A percentile compares a stretch with the other conserved stretches of the same genome.
Conservation (phyloP, 2,797 vertebrate species). For the Pseudochromis fuscus region DNA sequence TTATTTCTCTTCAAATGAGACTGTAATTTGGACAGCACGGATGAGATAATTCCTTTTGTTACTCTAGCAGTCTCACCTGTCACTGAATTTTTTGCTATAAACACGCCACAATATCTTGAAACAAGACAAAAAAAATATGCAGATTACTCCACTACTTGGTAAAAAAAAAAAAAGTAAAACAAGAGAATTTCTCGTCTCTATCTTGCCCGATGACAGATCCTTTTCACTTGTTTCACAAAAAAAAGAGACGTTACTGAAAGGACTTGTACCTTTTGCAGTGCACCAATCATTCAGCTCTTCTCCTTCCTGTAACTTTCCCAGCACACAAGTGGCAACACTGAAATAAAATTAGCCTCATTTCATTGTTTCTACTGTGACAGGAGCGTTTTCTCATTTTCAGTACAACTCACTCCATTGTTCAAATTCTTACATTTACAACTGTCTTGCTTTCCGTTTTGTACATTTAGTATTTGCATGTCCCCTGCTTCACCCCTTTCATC, state of each 20-base stretch:
- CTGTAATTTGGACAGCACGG: conserved; percentile 39
- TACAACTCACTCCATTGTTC: conserved; percentile 66
- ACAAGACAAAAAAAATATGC: conserved; percentile 40
- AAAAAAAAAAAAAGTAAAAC: conserved; percentile 27
- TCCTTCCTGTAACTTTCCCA: conserved; percentile 51
- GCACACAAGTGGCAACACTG: conserved; percentile 44
- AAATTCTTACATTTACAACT: conserved; percentile 54
- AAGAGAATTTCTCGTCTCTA: conserved; percentile 26
- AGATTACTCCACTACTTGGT: conserved; percentile 26
- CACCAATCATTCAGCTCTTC: conserved; percentile 44
- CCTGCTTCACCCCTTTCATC: conserved; percentile 79
- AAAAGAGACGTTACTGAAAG: conserved; percentile 45
- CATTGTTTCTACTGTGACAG: conserved; percentile 68
- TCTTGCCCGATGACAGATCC: conserved; percentile 45
- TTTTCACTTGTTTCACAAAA: conserved; percentile 36
- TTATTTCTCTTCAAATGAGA: conserved; percentile 46
- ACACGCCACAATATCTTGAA: conserved; percentile 39
- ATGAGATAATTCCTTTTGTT: conserved; percentile 56
- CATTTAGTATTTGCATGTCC: conserved; percentile 76
- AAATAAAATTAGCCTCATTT: conserved; percentile 69
- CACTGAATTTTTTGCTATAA: conserved; percentile 40
- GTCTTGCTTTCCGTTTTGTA: conserved; percentile 62
- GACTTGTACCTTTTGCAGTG: conserved; percentile 42
- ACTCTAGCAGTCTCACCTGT: conserved; percentile 46
- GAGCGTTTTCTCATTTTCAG: conserved; percentile 62